A percentile compares a stretch with the other conserved stretches of the same genome.
Evolutionary conservation across 2,888 invertebrate genomes (phyloP).

Genomic region (Diarsia mendica): DNA sequence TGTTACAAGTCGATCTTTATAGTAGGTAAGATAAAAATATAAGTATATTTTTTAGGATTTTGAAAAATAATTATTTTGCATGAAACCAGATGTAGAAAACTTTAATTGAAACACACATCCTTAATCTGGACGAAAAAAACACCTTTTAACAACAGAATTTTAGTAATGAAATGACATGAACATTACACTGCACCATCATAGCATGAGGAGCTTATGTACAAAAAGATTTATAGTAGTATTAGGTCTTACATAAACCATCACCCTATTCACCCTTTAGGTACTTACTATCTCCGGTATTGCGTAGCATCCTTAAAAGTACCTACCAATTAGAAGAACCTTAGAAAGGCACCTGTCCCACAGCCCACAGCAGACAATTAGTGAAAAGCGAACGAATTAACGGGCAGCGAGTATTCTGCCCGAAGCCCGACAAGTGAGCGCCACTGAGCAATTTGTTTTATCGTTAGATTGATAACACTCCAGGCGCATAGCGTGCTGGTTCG

Average conservation of each 20-base stretch:
- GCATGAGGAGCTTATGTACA: not conserved
- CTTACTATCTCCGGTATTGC: not conserved
- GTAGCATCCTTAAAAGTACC: not conserved
- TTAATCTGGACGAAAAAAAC: not conserved
- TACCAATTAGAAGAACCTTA: not conserved
- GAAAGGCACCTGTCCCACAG: not conserved
- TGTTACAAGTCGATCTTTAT: not conserved
- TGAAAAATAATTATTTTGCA: not conserved
- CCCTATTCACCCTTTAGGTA: constrained; percentile 21
- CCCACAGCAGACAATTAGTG: not conserved
- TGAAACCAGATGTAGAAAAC: not conserved
- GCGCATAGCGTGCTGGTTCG: not conserved
- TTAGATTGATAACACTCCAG: not conserved
- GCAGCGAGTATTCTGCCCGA: not conserved
- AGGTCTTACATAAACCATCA: constrained; percentile 12
- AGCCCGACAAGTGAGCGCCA: not conserved
- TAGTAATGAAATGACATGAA: not conserved
- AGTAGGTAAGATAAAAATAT: not conserved
- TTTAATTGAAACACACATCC: not conserved
- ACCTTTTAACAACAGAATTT: not conserved
- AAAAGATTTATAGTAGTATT: not conserved
- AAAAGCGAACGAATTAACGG: not conserved
- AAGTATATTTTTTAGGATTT: not conserved
- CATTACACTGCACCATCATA: not conserved
- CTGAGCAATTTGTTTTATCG: not conserved